Conservation (phyloP, 2,113 vertebrate genomes). For the Sitta europaea region DNA sequence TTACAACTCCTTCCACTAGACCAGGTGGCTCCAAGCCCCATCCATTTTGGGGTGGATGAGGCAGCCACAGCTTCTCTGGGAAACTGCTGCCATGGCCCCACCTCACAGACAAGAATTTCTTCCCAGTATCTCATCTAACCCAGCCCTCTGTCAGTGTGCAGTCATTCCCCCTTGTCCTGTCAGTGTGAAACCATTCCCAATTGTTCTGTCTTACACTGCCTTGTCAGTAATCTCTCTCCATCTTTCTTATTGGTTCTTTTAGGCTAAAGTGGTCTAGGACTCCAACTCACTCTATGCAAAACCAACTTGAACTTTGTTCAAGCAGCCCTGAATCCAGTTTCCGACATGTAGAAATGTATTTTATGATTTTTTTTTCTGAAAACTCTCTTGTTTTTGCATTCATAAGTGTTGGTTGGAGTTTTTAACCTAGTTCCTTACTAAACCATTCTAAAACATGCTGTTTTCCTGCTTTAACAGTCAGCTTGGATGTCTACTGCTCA, state of each 20-base stretch:
- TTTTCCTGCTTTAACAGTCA: background rate
- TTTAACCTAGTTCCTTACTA: background rate
- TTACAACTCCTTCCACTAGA: background rate
- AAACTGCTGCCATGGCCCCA: background rate
- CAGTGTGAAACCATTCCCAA: background rate
- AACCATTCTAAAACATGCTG: background rate
- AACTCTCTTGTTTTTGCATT: background rate
- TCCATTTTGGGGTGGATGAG: background rate
- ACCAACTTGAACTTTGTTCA: background rate
- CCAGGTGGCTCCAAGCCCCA: background rate
- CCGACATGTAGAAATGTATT: background rate
- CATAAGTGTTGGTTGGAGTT: background rate
- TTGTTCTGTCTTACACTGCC: background rate
- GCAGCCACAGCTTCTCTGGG: background rate
- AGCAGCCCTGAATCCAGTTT: background rate
- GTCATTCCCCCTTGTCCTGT: background rate
- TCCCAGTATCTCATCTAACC: background rate
- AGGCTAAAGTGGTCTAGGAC: background rate
- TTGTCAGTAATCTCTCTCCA: background rate
- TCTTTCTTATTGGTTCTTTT: background rate
- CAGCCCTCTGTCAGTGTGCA: background rate
- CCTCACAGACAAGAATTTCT: background rate
- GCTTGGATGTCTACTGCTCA: background rate
- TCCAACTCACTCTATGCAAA: background rate
- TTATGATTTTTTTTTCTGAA: background rate